Evolutionary conservation across 2,113 vertebrate genomes (phyloP).

Genomic region (Gymnocephalus cernua): DNA sequence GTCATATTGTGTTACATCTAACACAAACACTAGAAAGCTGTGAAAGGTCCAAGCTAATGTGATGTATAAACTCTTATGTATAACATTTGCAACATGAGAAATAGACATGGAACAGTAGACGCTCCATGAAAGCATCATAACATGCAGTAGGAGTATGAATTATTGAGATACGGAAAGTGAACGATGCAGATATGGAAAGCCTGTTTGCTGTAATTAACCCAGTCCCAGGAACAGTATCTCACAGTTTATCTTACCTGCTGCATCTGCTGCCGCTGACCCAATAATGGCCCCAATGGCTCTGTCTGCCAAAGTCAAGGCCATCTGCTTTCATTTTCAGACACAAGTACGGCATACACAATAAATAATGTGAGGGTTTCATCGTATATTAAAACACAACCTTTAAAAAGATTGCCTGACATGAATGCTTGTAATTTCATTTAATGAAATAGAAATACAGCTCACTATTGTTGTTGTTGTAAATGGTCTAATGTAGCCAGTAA

Average conservation of each 20-base stretch:
- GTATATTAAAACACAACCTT: background rate
- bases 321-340: slow-evolving; percentile 55
- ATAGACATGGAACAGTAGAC: background rate
- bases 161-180: background rate
- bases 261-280: slow-evolving; percentile 82
- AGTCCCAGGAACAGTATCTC: background rate
- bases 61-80: background rate
- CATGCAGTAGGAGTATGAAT: background rate
- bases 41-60: background rate
- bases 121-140: background rate
- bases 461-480: background rate
- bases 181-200: slow-evolving; percentile 1
- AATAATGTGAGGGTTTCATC: background rate
- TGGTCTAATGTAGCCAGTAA: background rate
- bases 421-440: slow-evolving; percentile 9
- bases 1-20: background rate
- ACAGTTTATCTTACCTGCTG: slow-evolving; percentile 77
- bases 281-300: slow-evolving; percentile 78
- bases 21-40: background rate
- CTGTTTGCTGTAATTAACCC: slow-evolving; percentile 12
- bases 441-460: background rate
- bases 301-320: slow-evolving; percentile 71
- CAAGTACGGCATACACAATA: background rate
- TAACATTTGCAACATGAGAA: background rate
- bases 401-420: background rate